These are phyloP conservation scores for Aplodontia rufa DNA, from an alignment of 2,113 vertebrate species.

Conservation along the genomic window DNA sequence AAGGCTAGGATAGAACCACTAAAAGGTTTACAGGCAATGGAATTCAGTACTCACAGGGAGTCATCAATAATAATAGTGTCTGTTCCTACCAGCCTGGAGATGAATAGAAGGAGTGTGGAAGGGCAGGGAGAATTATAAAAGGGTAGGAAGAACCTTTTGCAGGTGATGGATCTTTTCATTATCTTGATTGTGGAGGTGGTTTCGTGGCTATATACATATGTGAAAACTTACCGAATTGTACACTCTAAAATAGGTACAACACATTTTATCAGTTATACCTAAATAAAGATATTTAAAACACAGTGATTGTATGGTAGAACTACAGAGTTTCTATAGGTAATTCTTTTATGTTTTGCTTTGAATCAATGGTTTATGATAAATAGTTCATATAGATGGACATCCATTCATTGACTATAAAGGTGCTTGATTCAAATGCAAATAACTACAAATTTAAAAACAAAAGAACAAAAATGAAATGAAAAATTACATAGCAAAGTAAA, in stretches of 20 bases:
- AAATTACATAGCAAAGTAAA: background rate
- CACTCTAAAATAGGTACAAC: background rate
- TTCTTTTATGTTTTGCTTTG: slow-evolving; percentile 10
- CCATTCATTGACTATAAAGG: slow-evolving; percentile 2
- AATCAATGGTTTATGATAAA: slow-evolving; percentile 14
- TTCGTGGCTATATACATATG: background rate
- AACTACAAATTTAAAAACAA: background rate
- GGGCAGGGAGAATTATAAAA: background rate
- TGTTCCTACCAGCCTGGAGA: background rate
- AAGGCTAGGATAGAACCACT: background rate
- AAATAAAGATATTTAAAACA: slow-evolving; percentile 13
- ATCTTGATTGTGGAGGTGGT: background rate
- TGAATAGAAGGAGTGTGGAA: background rate
- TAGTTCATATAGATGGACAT: background rate
- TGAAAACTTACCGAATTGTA: background rate
- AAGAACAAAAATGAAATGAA: background rate
- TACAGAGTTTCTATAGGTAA: background rate
- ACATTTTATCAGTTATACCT: background rate
- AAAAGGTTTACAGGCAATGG: background rate
- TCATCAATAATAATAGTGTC: background rate
- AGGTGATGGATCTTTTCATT: background rate
- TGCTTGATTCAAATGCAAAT: slow-evolving; percentile 18
- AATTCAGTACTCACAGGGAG: background rate
- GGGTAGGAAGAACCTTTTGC: background rate
- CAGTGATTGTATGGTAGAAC: background rate